Conservation (phyloP, 37 sponge, comb jelly and placozoan species). For the Diacarnus erythraeanus region DNA sequence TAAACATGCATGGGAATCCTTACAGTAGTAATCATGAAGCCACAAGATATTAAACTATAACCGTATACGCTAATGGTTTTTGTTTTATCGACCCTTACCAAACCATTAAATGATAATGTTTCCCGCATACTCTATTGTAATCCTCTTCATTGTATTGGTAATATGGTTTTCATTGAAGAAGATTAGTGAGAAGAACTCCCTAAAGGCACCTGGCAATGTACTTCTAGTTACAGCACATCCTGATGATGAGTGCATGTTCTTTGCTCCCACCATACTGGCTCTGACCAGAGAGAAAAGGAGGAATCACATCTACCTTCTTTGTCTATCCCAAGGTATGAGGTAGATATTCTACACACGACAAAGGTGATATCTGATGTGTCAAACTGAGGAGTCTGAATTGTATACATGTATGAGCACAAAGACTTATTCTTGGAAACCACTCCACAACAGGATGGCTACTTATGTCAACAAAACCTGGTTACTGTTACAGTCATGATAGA, state of each 20-base stretch:
- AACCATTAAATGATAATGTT: no score
- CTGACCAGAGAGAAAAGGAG: background rate
- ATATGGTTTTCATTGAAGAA: background rate
- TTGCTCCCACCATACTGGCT: conserved; percentile 81
- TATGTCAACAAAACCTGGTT: no score
- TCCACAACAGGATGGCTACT: no score
- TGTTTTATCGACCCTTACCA: no score
- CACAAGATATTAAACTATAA: no score
- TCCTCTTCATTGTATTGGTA: background rate
- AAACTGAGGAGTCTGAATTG: background rate
- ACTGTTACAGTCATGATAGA: no score
- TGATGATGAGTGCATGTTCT: conserved; percentile 99
- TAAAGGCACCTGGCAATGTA: background rate
- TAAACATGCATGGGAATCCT: no score
- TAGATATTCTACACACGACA: background rate
- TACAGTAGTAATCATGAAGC: no score
- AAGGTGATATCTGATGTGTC: background rate
- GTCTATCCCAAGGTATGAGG: conserved; percentile 78
- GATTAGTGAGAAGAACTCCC: background rate
- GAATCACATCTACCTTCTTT: conserved; percentile 52
- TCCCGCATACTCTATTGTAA: background rate
- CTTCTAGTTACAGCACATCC: conserved; percentile 91
- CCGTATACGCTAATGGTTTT: no score
- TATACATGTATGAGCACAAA: no score
- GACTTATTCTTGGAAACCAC: no score